Base-by-base conservation (phyloP, 2,113 vertebrate genomes). In the Urocynchramus pylzowi region DNA sequence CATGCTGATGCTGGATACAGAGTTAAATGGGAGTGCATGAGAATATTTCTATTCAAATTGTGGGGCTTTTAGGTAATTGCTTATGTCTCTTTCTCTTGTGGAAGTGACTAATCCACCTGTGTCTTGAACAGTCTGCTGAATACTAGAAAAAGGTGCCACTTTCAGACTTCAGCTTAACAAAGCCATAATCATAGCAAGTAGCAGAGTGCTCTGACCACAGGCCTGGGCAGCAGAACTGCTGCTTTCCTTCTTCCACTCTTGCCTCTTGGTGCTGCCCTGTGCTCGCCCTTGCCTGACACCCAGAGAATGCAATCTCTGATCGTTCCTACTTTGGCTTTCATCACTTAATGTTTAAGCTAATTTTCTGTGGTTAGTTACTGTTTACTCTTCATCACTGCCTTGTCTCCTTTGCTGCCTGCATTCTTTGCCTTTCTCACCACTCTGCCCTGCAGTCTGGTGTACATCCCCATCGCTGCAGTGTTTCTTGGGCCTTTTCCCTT, bases 241-340 rank as follows among this genome's bases (percentile, higher is more conserved):
- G 1, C 1, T n/a, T 69, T 65, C 37, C 37, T 56, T 49, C 31
- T 15, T 26, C 8, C 7, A 1, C 0, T 0, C 24, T 8, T 53
- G 47, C 10, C 15, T 80, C 57, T 61, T 44, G 31, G 13, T 37
- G 30, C 37, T 77, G 39, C 30, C 42, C 61, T 27, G 6, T 59
- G 16, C 44, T 59, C 47, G n/a, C 31, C 18, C 54, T 71, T 73
- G 54, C 30, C 37, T 73, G 79, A 47, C 10, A 42, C 19, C 10
- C 67, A 27, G 71, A 27, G 24, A 82, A 47, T 39, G 21, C 28
- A 21, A 31, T 26, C 47, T 67, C 16, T 44, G 9, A n/a, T 39
- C 21, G 7, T 28, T 78, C 33, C 56, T 63, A 14, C 26, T 78
- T 78, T 27, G 44, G 37, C 20, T 83, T 53, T 76, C 30, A 63